phyloP scores from a whole-genome alignment of 1,140 invertebrate genomes.

The Mamestra configurata region DNA sequence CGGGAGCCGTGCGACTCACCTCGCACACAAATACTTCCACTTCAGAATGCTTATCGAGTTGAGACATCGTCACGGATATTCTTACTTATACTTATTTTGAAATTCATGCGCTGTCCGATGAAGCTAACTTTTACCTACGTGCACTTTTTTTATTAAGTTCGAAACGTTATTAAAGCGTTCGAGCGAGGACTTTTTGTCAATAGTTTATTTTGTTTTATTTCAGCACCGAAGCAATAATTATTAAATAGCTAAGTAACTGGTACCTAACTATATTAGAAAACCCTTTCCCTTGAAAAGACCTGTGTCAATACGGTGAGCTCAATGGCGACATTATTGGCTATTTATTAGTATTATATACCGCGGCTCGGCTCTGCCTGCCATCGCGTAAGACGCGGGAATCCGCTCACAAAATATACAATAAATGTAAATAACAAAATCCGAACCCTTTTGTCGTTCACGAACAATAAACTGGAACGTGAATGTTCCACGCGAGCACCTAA shows the following conservation, averaged over 20 bases:
- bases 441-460: conserved; percentile 1
- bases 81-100: not conserved
- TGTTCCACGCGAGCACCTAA: not conserved
- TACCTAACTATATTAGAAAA: not conserved
- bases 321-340: conserved; percentile 29
- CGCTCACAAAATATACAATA: conserved; percentile 20
- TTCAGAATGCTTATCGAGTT: conserved; percentile 19
- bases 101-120: not conserved
- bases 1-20: not conserved
- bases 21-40: not conserved
- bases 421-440: conserved; percentile 34
- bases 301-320: conserved; percentile 27
- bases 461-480: conserved; percentile 9
- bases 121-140: not conserved
- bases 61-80: conserved; percentile 15
- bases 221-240: no score
- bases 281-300: conserved; percentile 9
- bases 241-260: not conserved
- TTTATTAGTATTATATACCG: conserved; percentile 40
- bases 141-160: not conserved
- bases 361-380: conserved; percentile 1
- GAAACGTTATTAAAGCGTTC: not conserved
- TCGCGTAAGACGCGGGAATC: not conserved
- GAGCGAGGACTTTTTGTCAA: not conserved
- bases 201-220: no score